These are phyloP conservation scores for Cynaeus angustus DNA, from an alignment of 2,888 invertebrate species.

Conservation along the genomic window DNA sequence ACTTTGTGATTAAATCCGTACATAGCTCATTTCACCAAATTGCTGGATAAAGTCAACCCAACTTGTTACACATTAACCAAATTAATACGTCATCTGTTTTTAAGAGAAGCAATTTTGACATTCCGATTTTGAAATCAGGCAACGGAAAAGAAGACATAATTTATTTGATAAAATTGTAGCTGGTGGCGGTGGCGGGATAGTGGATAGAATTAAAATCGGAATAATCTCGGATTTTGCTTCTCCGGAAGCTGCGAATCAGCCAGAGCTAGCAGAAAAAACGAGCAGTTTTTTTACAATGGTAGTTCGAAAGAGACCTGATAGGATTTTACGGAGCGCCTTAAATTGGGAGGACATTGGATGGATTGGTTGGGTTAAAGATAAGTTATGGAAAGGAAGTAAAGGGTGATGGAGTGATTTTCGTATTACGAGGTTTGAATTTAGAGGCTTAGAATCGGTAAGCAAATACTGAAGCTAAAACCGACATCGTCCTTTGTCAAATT, in stretches of 20 bases:
- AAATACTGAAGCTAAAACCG: background rate
- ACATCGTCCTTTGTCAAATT: too few relatives aligned
- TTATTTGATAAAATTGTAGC: conserved; percentile 13
- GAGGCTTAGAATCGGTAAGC: background rate
- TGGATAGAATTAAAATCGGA: conserved; percentile 17
- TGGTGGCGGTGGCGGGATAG: background rate
- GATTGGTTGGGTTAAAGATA: conserved; percentile 2
- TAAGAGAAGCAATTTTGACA: too few relatives aligned
- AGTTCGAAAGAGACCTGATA: conserved; percentile 4
- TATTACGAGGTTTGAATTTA: background rate
- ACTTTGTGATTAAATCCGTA: conserved; percentile 1
- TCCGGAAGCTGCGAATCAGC: conserved; percentile 7
- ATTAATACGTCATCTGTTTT: background rate
- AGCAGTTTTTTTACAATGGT: conserved; percentile 13
- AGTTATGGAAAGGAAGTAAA: conserved; percentile 1
- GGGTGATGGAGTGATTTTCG: background rate
- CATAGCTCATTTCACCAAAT: conserved; percentile 6
- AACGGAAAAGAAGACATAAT: conserved; percentile 1
- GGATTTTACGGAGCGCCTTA: conserved; percentile 12
- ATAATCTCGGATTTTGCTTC: conserved; percentile 21
- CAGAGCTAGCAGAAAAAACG: conserved; percentile 8
- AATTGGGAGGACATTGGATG: conserved; percentile 18
- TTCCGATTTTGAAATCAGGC: background rate
- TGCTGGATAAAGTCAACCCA: background rate
- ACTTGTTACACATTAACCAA: background rate